A percentile compares a stretch with the other conserved stretches of the same genome.
phyloP scores from a whole-genome alignment of 2,113 vertebrate species.

The Turnix velox region DNA sequence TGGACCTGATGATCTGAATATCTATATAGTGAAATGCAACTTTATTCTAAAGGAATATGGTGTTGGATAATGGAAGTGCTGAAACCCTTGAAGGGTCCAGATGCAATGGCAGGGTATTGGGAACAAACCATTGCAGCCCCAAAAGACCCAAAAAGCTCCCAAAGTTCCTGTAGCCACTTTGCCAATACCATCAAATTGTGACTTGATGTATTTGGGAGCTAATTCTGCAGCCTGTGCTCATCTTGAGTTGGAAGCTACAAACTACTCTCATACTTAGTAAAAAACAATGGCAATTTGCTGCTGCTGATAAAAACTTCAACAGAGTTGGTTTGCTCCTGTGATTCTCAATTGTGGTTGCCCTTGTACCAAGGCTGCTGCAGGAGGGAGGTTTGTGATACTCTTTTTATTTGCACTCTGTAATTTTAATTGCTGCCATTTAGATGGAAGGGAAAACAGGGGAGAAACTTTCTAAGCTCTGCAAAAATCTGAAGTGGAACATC shows the following conservation, averaged over 20 bases:
- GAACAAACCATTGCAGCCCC: not conserved
- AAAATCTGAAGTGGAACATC: not conserved
- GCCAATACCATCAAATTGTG: not conserved
- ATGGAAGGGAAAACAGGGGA: no score
- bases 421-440: not conserved
- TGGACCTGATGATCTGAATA: no score
- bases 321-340: accelerated
- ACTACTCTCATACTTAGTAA: not conserved
- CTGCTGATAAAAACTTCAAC: not conserved
- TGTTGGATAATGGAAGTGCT: not conserved
- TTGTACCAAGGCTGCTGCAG: not conserved
- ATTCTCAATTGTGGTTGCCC: not conserved
- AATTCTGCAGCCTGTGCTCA: not conserved
- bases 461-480: not conserved
- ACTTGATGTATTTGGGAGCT: not conserved
- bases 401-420: not conserved
- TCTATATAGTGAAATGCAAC: not conserved
- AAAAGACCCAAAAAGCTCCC: no score
- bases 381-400: not conserved
- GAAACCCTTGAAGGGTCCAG: not conserved
- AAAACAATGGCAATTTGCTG: not conserved
- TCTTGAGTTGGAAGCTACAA: not conserved
- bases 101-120: not conserved
- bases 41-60: not conserved
- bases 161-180: not conserved